These are phyloP conservation scores for Orthosia incerta DNA, from an alignment of 2,888 invertebrate genomes.

Conservation along the genomic window DNA sequence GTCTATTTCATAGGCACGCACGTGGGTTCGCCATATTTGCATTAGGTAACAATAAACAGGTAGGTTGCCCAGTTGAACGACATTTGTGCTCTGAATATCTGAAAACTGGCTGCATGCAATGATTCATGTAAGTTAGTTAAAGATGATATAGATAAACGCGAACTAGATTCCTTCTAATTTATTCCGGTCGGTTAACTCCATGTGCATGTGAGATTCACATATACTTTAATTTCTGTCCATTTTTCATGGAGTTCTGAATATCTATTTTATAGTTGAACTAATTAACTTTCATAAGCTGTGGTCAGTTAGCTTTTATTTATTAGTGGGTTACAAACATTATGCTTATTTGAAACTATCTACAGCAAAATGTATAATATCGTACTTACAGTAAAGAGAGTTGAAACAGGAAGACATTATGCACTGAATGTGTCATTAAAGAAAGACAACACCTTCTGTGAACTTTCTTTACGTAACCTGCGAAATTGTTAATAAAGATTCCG, in stretches of 20 bases:
- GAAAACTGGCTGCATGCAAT: constrained; percentile 64
- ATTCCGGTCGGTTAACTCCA: constrained; percentile 62
- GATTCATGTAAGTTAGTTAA: constrained; percentile 57
- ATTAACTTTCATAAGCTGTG: constrained; percentile 54
- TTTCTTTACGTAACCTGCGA: constrained; percentile 70
- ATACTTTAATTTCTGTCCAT: constrained; percentile 55
- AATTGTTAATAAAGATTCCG: constrained; percentile 70
- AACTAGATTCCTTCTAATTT: constrained; percentile 61
- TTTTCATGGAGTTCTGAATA: constrained; percentile 57
- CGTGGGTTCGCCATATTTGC: constrained; percentile 57
- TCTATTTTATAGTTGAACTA: constrained; percentile 48
- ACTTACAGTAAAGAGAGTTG: constrained; percentile 14
- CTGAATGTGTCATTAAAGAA: constrained; percentile 57
- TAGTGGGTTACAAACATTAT: neutral
- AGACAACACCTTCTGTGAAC: constrained; percentile 62
- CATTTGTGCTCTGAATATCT: constrained; percentile 73
- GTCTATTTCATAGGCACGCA: constrained; percentile 48
- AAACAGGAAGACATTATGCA: constrained; percentile 62
- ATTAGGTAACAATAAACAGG: constrained; percentile 65
- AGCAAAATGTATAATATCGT: neutral
- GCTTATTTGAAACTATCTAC: neutral
- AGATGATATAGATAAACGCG: constrained; percentile 61
- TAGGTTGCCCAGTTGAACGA: constrained; percentile 55
- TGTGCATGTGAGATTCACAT: constrained; percentile 57
- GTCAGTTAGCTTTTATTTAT: constrained; percentile 18